Evolutionary conservation across 2,113 vertebrate genomes (phyloP).

Genomic region (Corvus moneduloides): DNA sequence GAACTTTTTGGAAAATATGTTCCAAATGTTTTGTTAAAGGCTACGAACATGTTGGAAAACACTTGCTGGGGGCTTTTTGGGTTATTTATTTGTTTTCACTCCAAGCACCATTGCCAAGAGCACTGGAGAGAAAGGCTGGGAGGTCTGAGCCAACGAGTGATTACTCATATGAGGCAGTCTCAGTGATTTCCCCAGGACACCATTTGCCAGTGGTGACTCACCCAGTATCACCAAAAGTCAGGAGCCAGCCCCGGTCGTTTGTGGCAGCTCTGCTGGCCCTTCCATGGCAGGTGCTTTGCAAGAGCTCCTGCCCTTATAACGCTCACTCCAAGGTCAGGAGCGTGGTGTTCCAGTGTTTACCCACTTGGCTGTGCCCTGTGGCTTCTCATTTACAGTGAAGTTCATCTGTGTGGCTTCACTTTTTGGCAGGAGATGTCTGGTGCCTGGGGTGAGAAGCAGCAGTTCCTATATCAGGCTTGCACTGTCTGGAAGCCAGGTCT

Average conservation of each 20-base stretch:
- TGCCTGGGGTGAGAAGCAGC: not conserved
- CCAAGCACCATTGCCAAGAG: conserved; percentile 15
- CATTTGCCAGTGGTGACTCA: not conserved
- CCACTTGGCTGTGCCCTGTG: not conserved
- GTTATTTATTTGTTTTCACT: conserved; percentile 34
- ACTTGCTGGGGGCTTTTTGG: not conserved
- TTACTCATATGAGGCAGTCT: not conserved
- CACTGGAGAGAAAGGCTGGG: not conserved
- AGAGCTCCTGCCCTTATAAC: not conserved
- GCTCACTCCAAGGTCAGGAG: not conserved
- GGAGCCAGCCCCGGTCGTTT: not conserved
- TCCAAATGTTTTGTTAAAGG: conserved; percentile 59
- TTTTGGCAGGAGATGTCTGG: not conserved
- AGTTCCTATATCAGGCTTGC: not conserved
- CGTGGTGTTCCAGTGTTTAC: not conserved
- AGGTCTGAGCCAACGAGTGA: not conserved
- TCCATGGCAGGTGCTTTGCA: not conserved
- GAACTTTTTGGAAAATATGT: conserved; percentile 36
- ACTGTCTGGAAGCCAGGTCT: not conserved
- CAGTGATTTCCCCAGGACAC: not conserved
- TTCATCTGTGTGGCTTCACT: not conserved
- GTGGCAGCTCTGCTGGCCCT: not conserved
- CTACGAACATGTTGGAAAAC: not conserved
- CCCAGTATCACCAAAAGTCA: not conserved
- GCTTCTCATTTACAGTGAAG: not conserved